phyloP scores from a whole-genome alignment of 2,888 invertebrate genomes.

The Xanthia togata region DNA sequence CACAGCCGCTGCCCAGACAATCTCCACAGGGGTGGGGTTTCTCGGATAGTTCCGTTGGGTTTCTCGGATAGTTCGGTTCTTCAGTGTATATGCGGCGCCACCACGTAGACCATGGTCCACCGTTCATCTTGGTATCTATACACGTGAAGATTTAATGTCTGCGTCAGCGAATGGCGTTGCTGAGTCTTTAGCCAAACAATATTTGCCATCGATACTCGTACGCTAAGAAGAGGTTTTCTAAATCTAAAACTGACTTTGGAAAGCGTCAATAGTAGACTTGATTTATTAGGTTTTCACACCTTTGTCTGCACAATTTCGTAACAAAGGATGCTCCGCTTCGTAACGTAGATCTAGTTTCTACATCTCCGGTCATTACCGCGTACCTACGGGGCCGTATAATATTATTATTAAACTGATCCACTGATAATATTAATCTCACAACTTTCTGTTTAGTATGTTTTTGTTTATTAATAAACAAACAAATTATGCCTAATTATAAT shows the following conservation, averaged over 20 bases:
- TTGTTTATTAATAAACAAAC: neutral
- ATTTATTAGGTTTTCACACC: slow-evolving; percentile 7
- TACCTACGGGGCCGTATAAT: slow-evolving; percentile 43
- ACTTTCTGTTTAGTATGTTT: slow-evolving; percentile 26
- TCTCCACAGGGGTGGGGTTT: neutral
- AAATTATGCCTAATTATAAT: neutral
- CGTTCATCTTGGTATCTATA: neutral
- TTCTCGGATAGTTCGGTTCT: neutral
- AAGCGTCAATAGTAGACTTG: neutral
- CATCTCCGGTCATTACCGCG: slow-evolving; percentile 51
- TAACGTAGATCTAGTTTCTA: slow-evolving; percentile 50
- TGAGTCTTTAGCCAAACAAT: neutral
- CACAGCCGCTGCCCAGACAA: neutral
- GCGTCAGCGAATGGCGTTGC: neutral
- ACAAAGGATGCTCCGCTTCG: slow-evolving; percentile 39
- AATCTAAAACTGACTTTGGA: neutral
- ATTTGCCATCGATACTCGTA: neutral
- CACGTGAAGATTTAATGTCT: neutral
- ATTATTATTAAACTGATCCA: slow-evolving; percentile 30
- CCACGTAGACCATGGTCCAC: neutral
- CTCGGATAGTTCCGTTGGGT: neutral
- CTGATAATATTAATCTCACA: slow-evolving; percentile 23
- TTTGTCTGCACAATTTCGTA: slow-evolving; percentile 21
- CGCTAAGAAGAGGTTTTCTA: neutral
- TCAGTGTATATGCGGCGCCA: neutral